These are phyloP conservation scores for Pseudococcus longispinus DNA, from an alignment of 2,888 invertebrate genomes.

Conservation along the genomic window DNA sequence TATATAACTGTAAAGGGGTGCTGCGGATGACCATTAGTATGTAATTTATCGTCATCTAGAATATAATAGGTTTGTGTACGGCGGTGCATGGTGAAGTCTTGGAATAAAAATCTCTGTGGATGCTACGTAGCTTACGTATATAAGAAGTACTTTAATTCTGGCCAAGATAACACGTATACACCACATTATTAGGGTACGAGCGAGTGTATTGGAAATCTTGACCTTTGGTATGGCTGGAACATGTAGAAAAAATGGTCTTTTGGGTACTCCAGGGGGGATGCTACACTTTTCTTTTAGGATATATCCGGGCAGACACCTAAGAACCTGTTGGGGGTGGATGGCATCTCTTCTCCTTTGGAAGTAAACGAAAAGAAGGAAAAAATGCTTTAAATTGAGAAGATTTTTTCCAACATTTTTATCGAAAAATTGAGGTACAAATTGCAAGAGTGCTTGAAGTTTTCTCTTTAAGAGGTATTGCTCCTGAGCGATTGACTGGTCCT, in stretches of 20 bases:
- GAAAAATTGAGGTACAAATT: too few species aligned
- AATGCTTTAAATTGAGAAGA: too few species aligned
- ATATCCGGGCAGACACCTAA: too few species aligned
- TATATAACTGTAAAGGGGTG: constrained; percentile 26
- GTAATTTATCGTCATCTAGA: constrained; percentile 31
- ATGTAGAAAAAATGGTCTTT: background rate
- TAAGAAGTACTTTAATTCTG: background rate
- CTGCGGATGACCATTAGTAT: constrained; percentile 15
- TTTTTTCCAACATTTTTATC: too few species aligned
- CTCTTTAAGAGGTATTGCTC: too few species aligned
- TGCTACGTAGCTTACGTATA: background rate
- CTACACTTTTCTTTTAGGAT: background rate
- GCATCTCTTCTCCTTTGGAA: too few species aligned
- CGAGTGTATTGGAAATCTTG: background rate
- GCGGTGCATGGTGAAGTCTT: background rate
- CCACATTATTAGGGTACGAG: background rate
- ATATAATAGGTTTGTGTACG: background rate
- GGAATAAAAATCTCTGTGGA: background rate
- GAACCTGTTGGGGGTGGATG: too few species aligned
- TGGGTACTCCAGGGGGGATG: background rate
- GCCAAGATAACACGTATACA: background rate
- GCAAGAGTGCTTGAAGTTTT: too few species aligned
- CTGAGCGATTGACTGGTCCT: too few species aligned
- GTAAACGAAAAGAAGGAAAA: too few species aligned
- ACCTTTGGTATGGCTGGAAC: background rate